Evolutionary conservation across 2,797 vertebrate genomes (phyloP).

Genomic region (Phrynocephalus forsythii): DNA sequence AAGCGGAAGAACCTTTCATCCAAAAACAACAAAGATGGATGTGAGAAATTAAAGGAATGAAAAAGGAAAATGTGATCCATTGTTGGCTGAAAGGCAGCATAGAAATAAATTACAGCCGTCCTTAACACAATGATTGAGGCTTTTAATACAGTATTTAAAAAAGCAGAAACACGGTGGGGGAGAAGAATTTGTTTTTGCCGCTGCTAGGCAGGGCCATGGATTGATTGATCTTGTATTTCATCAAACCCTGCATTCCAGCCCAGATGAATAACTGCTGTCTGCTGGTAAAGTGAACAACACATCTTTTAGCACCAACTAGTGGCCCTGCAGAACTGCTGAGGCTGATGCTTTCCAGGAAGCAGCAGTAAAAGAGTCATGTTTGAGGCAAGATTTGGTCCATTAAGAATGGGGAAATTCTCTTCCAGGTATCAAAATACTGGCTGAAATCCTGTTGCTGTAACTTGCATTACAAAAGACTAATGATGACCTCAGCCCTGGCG

Average conservation of each 20-base stretch:
- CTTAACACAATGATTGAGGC: not conserved
- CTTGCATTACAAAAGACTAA: no score
- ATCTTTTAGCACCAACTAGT: constrained; percentile 11
- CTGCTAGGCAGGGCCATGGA: no score
- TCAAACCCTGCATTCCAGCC: not conserved
- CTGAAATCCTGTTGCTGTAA: no score
- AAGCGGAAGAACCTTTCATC: not conserved
- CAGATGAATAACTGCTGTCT: not conserved
- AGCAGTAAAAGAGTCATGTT: not conserved
- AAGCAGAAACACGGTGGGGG: not conserved
- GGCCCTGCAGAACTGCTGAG: not conserved
- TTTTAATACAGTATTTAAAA: not conserved
- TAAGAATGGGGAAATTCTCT: not conserved
- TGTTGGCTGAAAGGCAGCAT: not conserved
- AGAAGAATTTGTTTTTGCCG: not conserved
- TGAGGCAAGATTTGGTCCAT: not conserved
- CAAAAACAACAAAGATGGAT: not conserved
- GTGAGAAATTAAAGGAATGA: not conserved
- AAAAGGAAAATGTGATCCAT: not conserved
- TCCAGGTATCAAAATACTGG: not conserved
- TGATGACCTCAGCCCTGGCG: no score
- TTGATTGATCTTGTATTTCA: no score
- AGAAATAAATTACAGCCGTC: not conserved
- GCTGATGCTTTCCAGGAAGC: not conserved
- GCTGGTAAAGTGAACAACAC: not conserved